Evolutionary conservation across 2,113 vertebrate genomes (phyloP), one percentile per base, ranked within the genome.

Genomic region (Leptodactylus fuscus): DNA sequence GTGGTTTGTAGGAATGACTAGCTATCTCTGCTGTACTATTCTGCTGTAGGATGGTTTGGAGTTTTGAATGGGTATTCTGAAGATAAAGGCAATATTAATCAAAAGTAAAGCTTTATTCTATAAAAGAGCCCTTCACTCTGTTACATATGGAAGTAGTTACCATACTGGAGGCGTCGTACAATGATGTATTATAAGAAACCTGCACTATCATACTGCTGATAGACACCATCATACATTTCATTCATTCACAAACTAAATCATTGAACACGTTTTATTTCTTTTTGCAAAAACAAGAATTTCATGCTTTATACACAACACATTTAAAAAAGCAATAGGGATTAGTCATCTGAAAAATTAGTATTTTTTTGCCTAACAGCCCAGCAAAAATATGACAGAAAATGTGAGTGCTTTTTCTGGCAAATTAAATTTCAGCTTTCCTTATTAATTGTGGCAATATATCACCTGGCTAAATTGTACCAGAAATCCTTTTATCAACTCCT

Each of bases 391-490:
- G 76, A 80, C 49, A 71, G 83, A 80, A 79, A 70, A 70, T 85
- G 24, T 71, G 53, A 80, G 41, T 60, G 49, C 34, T 58, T 79
- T 85, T 85, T 85, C 48, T 80, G 76, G 75, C 48, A 85, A 85
- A 85, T 85, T 85, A 80, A 55, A 80, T 80, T 77, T 80, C 36
- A 71, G 62, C 34, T 80, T 60, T 71, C 24, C 6, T 80, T 80
- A 79, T 85, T 79, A 85, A 85, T 85, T 85, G 83, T 34, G 29
- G 49, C 76, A 80, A 71, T 85, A 71, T 44, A 71, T 85, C 76
- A 85, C 62, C 76, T 85, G 75, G 65, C 48, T 44, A 85, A 85
- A 58, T 70, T 71, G 55, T 58, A 58, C 75, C 48, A 71, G 62
- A 80, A 55, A 85, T 71, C 46, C n/a, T 77, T 79, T 80, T 71